These are phyloP conservation scores for Podarcis raffonei DNA, from an alignment of 2,113 vertebrate genomes.

Conservation along the genomic window DNA sequence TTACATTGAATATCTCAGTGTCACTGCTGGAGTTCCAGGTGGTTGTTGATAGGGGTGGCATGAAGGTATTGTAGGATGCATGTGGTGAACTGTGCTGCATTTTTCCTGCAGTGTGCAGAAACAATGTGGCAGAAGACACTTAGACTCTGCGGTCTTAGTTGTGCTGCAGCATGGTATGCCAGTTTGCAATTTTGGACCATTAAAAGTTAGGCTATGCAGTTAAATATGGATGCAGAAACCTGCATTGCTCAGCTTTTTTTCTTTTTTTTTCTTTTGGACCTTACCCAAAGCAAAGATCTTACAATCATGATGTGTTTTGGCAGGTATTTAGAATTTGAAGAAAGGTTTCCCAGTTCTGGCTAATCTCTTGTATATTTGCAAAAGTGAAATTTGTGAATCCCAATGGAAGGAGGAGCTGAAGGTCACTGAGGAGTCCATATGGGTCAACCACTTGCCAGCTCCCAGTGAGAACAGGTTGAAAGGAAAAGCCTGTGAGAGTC, in stretches of 20 bases:
- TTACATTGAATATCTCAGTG: no score
- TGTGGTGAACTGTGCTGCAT: no score
- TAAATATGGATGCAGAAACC: neutral
- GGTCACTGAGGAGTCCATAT: neutral
- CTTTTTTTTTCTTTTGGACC: neutral
- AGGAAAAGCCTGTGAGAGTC: neutral
- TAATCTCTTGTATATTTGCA: neutral
- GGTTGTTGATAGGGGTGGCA: no score
- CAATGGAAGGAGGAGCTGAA: neutral
- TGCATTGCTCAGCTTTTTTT: neutral
- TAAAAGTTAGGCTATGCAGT: no score
- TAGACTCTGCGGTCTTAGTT: no score
- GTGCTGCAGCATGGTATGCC: neutral
- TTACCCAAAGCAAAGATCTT: neutral
- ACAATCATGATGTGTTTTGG: neutral
- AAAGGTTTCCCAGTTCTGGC: neutral
- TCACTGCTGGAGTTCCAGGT: no score
- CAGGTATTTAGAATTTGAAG: neutral
- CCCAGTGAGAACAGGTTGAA: constrained; percentile 2
- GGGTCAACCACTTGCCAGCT: constrained; percentile 22
- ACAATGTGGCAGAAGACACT: no score
- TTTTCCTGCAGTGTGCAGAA: no score
- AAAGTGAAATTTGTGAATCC: neutral
- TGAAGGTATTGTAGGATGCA: no score
- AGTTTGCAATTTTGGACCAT: neutral